Evolutionary conservation across 2,797 vertebrate genomes (phyloP), one percentile per base, ranked within the genome.

Genomic region (Podargus strigoides): DNA sequence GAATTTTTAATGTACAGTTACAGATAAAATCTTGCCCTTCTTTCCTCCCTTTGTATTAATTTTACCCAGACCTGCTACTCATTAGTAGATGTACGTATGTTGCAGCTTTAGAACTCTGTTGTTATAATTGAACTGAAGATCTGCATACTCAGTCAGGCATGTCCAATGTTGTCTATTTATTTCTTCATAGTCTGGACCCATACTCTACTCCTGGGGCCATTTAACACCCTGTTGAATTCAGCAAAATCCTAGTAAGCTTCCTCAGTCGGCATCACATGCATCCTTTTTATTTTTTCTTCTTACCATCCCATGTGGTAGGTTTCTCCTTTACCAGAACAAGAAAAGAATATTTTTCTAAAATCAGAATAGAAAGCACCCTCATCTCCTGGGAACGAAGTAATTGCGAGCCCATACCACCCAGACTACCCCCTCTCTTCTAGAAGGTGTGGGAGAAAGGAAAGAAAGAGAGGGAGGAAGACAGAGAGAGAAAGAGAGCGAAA

Each of bases 291-390:
- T 79, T n/a, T n/a, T n/a, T 44, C 36, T 66, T 10, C 77, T 88
- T 41, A 59, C 37, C 23, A 64, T 68, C 49, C 52, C 32, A 47
- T 63, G 73, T 60, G n/a, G 77, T 81, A 94, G 41, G 44, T 84
- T 91, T 93, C 66, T 90, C 52, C 72, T 87, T 77, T 68, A 76
- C 24, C 67, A 86, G 64, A 80, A 80, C 5, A 87, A 77, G 72
- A 74, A 84, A 82, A 70, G 10, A 91, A 34, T 47, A 37, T 58
- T 91, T 92, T 85, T 91, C 36, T 81, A 80, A 90, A 94, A 62
- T 70, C 79, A 91, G 68, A 95, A 59, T 28, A 90, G 85, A 87
- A 93, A 91, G n/a, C n/a, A n/a, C n/a, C n/a, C n/a, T 47, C 23
- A 66, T 36, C n/a, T 76, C n/a, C 56, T 66, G 28, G 80, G 58